Conservation (phyloP, 2,797 vertebrate genomes). For the Sciurus vulgaris region DNA sequence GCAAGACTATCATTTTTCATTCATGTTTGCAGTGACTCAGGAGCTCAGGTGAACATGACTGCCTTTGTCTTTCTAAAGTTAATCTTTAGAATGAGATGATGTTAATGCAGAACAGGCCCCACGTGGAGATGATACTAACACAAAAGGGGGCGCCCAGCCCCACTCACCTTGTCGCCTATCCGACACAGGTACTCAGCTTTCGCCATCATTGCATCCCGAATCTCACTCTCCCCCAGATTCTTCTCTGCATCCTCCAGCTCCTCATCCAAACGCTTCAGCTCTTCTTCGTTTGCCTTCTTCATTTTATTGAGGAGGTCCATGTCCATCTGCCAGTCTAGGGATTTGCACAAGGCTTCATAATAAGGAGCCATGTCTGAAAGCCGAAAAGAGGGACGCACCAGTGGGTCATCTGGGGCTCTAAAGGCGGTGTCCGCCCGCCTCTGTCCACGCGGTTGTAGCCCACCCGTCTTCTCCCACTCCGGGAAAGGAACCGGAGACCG, state of each 20-base stretch:
- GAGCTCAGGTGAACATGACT: not conserved
- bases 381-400: fast-evolving
- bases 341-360: conserved; percentile 96
- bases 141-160: too few relatives aligned
- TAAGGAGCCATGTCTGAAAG: conserved; percentile 97
- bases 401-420: fast-evolving
- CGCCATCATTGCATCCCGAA: conserved; percentile 98
- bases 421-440: not conserved
- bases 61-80: not conserved
- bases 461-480: not conserved
- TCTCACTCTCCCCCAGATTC: conserved; percentile 97
- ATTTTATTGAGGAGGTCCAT: conserved; percentile 94
- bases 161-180: conserved; percentile 96
- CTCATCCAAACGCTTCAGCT: conserved; percentile 95
- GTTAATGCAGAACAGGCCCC: not conserved
- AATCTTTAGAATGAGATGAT: not conserved
- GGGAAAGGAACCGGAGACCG: not conserved
- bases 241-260: conserved; percentile 97
- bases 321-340: conserved; percentile 96
- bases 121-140: not conserved
- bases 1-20: too few relatives aligned
- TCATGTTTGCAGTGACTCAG: not conserved
- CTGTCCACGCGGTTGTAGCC: not conserved
- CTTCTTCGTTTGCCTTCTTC: conserved; percentile 98
- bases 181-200: conserved; percentile 97